Base-by-base conservation (phyloP, 2,888 invertebrate species). In the Cheiracanthium punctorium region DNA sequence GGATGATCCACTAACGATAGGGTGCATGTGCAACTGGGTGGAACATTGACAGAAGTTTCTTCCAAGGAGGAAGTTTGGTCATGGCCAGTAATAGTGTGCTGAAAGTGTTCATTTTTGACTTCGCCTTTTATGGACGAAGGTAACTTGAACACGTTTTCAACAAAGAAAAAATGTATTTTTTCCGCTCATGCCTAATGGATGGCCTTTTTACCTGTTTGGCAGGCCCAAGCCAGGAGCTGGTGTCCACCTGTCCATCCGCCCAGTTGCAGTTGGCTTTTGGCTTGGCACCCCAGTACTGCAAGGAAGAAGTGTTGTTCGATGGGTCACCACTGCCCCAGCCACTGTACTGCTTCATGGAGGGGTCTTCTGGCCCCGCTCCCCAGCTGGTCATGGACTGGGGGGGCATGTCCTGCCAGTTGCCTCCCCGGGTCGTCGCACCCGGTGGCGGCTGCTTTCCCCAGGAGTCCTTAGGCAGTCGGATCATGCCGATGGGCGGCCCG, bases 211-310 rank as follows among this genome's bases (percentile, higher is more conserved):
- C 89, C 88, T 89, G 90, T 77, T 89, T 90, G 20, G 89, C 85
- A 0, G 94, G 93, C 95, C 96, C 88, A 0, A 94, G 93, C 96
- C 96, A 93, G 91, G 91, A 90, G 92, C 94, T 93, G 87, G 94
- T 94, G 87, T 94, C 95, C 90, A 95, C 89, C 52, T 90, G 90
- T 93, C 92, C 90, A 86, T 93, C 93, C 79, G 90, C 92, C 93
- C 93, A 93, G 20, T 80, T 82, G 7, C 91, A 91, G 90, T 73
- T 91, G 0, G 84, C 91, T 88, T 91, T 91, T 64, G 91, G 91
- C 80, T 91, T 91, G 64, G 90, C 90, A 20, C 93, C 94, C 92
- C 94, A 94, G 20, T 93, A 93, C n/a, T 93, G 93, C n/a, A 90
- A 90, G 17, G 89, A 88, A n/a, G n/a, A n/a, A n/a, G n/a, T n/a